Base-by-base conservation (phyloP, 1,140 invertebrate genomes). In the Panonychus citri region DNA sequence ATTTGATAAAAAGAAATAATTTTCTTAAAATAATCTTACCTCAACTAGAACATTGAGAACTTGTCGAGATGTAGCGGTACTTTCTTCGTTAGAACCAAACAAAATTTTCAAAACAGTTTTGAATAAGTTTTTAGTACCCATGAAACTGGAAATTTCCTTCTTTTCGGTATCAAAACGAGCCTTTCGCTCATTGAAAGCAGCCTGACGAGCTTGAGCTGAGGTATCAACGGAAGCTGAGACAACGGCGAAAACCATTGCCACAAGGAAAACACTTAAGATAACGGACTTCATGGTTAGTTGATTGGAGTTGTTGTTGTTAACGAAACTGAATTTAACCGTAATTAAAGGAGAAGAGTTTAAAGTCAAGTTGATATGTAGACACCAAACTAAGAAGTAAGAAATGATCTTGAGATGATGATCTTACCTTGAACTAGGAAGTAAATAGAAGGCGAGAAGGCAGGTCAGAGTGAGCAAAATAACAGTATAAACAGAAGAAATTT, bases 11-110 rank as follows among this genome's bases (percentile, higher is more conserved):
- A 30, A 27, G 27, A 10, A 27, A 27, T 4, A 1, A 12, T 8
- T 51, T 51, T 51, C 21, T 5, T 2, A 17, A 27, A 25, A 51
- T n/a, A 25, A 51, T 17, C 49, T 30, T 25, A 51, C 49, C 49
- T 60, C 60, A 25, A 65, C 64, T 12, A 66, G 57, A 46, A 66
- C 55, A 52, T 59, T 61, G 1, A 66, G 43, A 4, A 66, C 64
- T 55, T 66, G 62, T 21, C 64, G 53, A 0, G 64, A 65, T 12
- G 64, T 66, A 0, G 64, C 64, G 2, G 61, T 52, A 39, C 60
- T 62, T 49, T 66, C 64, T 39, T 66, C 64, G 37, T 62, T 61
- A 30, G 56, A 60, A 17, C 64, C 64, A 52, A 65, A 65, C 17
- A 66, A 56, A 24, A 66, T 30, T 55, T 66, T 66, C 8, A 65